phyloP scores from a whole-genome alignment of 92 coral and sea anemone species.

The Epizoanthus ramosus region DNA sequence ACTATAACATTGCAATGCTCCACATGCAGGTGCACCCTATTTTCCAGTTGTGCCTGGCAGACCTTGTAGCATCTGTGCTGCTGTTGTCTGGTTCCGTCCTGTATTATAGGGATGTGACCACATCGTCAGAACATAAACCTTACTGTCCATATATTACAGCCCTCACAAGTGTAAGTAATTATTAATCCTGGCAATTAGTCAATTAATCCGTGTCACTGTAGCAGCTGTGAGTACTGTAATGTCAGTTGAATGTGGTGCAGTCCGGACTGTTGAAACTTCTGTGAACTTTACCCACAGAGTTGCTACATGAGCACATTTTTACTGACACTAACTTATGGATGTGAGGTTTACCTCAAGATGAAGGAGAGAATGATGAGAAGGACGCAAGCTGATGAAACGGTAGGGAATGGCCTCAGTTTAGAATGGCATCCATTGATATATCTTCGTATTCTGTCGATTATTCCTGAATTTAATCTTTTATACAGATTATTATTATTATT shows the following conservation, averaged over 20 bases:
- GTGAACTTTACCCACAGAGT: background rate
- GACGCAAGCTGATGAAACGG: constrained; percentile 5
- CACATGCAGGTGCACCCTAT: constrained; percentile 23
- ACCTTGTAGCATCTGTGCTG: constrained; percentile 29
- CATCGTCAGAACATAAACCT: background rate
- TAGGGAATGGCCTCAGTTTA: background rate
- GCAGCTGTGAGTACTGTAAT: too few species aligned
- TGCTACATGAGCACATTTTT: constrained; percentile 37
- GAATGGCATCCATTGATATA: too few species aligned
- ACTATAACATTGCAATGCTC: too few species aligned
- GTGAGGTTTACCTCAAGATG: constrained; percentile 39
- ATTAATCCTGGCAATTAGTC: background rate
- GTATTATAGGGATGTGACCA: constrained; percentile 1
- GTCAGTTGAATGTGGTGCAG: background rate
- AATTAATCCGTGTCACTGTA: too few species aligned
- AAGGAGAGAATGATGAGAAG: constrained; percentile 16
- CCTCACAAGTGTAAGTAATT: constrained; percentile 27
- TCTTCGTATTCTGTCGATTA: too few species aligned
- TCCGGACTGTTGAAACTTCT: background rate
- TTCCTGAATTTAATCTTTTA: too few species aligned
- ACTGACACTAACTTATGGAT: constrained; percentile 36
- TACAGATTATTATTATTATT: too few species aligned
- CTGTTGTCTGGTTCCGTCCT: constrained; percentile 21
- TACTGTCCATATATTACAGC: constrained; percentile 40
- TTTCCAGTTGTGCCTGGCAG: constrained; percentile 37